phyloP scores from a whole-genome alignment of 2,888 invertebrate genomes.

The Steromphala cineraria region DNA sequence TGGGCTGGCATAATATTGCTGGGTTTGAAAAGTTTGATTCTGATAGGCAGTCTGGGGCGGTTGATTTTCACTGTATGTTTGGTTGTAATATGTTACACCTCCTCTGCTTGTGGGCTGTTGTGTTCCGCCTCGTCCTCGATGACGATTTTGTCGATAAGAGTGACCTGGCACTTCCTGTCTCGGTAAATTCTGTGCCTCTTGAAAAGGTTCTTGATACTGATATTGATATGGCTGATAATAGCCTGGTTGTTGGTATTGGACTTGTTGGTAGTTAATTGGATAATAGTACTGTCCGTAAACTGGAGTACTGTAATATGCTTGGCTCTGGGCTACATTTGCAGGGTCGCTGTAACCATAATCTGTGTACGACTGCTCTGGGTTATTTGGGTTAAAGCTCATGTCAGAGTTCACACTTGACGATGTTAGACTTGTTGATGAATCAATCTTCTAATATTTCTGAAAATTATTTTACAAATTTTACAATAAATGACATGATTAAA shows the following conservation, averaged over 20 bases:
- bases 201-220: background rate
- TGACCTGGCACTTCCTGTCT: background rate
- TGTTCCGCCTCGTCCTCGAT: background rate
- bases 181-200: background rate
- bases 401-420: too few species aligned
- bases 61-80: background rate
- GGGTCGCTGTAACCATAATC: background rate
- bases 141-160: background rate
- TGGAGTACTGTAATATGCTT: background rate
- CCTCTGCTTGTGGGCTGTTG: background rate
- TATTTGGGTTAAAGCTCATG: background rate
- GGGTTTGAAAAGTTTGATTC: background rate
- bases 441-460: too few species aligned
- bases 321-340: background rate
- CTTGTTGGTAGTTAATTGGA: background rate
- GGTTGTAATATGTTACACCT: background rate
- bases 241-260: background rate
- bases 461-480: too few species aligned
- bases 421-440: background rate
- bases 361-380: background rate
- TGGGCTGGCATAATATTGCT: background rate
- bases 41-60: background rate
- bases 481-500: too few species aligned
- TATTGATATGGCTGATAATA: background rate
- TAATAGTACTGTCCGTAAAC: background rate